These are phyloP conservation scores for Centruroides sculpturatus DNA, from an alignment of 1,140 invertebrate genomes.

Conservation along the genomic window DNA sequence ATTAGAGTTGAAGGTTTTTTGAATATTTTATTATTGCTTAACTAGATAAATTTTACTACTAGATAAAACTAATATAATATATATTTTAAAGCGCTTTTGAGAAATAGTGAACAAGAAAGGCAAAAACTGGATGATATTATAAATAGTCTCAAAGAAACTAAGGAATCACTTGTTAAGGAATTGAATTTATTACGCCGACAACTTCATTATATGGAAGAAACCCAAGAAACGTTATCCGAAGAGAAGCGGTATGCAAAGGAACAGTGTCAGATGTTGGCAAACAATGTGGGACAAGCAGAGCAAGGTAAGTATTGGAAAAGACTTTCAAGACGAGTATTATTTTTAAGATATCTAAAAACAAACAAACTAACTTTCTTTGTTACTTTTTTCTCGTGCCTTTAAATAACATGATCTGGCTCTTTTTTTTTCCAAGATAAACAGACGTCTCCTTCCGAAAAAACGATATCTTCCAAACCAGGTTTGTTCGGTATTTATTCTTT, in stretches of 20 bases:
- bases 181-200: neutral
- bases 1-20: slow-evolving; percentile 6
- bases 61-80: neutral
- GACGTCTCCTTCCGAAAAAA: no score
- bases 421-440: no score
- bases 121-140: slow-evolving; percentile 8
- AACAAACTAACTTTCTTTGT: no score
- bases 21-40: no score
- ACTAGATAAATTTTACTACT: no score
- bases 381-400: no score
- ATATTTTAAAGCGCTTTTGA: neutral
- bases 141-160: neutral
- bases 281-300: slow-evolving; percentile 7
- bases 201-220: neutral
- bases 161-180: slow-evolving; percentile 5
- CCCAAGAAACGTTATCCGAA: slow-evolving; percentile 7
- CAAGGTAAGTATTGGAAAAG: slow-evolving; percentile 9
- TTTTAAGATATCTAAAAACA: no score
- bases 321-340: no score
- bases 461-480: neutral
- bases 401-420: no score
- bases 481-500: neutral
- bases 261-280: slow-evolving; percentile 7
- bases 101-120: slow-evolving; percentile 7
- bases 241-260: slow-evolving; percentile 2